Evolutionary conservation across 2,797 vertebrate genomes (phyloP).

Genomic region (Bradypodion pumilum): DNA sequence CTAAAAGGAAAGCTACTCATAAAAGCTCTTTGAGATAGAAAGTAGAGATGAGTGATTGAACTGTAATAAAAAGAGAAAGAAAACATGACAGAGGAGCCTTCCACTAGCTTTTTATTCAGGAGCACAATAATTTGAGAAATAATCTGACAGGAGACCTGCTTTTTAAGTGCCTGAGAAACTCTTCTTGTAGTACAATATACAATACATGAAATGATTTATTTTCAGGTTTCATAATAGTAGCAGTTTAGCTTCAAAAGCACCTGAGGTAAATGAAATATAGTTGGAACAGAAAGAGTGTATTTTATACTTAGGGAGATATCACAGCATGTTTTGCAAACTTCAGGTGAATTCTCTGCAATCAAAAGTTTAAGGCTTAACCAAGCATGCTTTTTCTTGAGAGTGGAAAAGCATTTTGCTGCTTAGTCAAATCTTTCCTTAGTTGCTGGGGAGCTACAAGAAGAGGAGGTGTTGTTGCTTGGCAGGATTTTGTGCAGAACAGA

Average conservation of each 20-base stretch:
- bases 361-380: background rate
- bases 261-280: background rate
- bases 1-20: conserved; percentile 12
- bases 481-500: background rate
- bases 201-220: conserved; percentile 22
- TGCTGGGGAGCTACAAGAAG: background rate
- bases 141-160: background rate
- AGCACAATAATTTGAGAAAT: conserved; percentile 37
- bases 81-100: conserved; percentile 7
- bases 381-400: conserved; percentile 7
- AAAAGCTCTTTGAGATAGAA: conserved; percentile 5
- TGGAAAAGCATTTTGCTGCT: background rate
- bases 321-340: conserved; percentile 11
- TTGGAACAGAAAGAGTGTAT: background rate
- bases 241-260: conserved; percentile 31
- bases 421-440: background rate
- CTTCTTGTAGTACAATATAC: conserved; percentile 10
- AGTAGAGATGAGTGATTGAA: background rate
- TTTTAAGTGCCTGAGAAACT: conserved; percentile 30
- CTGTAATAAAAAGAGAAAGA: conserved; percentile 12
- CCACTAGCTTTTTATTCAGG: conserved; percentile 2
- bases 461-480: background rate
- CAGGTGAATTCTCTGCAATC: background rate
- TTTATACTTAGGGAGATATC: background rate
- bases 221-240: conserved; percentile 27